A percentile compares a stretch with the other conserved stretches of the same genome.
Evolutionary conservation across 1,140 invertebrate species (phyloP).

Genomic region (Zaprionus africanus): DNA sequence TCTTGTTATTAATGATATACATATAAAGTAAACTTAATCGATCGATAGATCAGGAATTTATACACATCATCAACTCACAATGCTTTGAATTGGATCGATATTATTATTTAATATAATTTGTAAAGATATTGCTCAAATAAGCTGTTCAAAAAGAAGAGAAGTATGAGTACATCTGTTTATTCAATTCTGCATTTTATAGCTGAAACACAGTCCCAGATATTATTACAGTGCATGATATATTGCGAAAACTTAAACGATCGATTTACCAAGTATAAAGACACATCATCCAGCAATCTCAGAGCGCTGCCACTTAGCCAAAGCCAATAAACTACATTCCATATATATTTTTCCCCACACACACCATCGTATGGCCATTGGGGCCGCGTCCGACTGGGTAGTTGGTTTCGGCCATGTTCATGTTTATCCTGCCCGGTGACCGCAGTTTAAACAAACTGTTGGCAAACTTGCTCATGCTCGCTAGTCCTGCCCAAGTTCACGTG

Average conservation of each 20-base stretch:
- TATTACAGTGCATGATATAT: too few species aligned
- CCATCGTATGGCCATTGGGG: neutral
- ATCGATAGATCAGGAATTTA: too few species aligned
- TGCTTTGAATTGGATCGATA: neutral
- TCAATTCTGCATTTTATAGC: too few species aligned
- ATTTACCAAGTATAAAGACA: too few species aligned
- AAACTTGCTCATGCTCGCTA: conserved; percentile 21
- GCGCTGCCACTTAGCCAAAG: neutral
- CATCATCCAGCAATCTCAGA: too few species aligned
- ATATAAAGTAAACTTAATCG: too few species aligned
- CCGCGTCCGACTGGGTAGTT: conserved; percentile 28
- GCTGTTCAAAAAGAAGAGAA: too few species aligned
- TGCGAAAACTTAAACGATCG: too few species aligned
- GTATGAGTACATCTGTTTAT: too few species aligned
- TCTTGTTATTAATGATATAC: too few species aligned
- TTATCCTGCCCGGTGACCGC: conserved; percentile 68
- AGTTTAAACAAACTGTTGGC: conserved; percentile 75
- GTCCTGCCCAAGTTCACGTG: conserved; percentile 37
- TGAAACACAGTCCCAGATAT: too few species aligned
- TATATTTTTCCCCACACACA: neutral
- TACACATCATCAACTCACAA: neutral
- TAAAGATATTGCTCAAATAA: neutral
- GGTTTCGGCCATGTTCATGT: conserved; percentile 22
- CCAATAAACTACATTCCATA: neutral
- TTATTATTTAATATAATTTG: too few species aligned